phyloP scores from a whole-genome alignment of 2,113 vertebrate species.

The Halcyon senegalensis region DNA sequence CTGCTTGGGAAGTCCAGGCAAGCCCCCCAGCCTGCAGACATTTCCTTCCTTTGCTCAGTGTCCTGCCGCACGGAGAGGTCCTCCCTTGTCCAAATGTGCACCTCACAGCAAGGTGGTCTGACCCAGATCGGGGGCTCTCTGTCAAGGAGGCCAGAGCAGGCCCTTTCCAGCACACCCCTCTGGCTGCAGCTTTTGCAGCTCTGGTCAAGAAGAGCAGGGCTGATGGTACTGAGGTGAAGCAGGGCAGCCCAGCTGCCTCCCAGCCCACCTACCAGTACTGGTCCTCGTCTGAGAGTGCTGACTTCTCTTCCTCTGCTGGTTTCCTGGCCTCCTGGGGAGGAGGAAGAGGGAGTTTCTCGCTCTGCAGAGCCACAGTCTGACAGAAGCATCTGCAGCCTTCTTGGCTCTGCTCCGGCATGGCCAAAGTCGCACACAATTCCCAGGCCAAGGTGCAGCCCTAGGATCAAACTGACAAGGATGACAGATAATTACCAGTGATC shows the following conservation, averaged over 20 bases:
- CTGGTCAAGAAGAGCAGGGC: neutral
- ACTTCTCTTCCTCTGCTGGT: neutral
- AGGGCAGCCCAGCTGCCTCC: neutral
- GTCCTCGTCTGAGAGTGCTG: neutral
- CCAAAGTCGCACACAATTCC: neutral
- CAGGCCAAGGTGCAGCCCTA: neutral
- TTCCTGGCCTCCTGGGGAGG: neutral
- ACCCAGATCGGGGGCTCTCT: neutral
- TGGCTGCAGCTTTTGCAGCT: neutral
- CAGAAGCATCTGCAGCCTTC: neutral
- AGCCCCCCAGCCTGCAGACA: neutral
- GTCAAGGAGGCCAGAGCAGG: neutral
- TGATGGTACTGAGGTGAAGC: neutral
- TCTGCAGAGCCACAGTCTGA: neutral
- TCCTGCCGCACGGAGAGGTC: neutral
- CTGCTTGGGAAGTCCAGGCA: neutral
- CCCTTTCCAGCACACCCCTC: neutral
- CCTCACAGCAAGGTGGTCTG: neutral
- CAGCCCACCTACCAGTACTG: neutral
- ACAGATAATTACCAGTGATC: neutral
- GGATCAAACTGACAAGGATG: neutral
- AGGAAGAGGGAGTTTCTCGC: neutral
- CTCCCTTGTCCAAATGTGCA: neutral
- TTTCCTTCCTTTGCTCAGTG: neutral
- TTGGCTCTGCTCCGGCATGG: neutral